Evolutionary conservation across 2,888 invertebrate species (phyloP), one percentile per base, ranked within the genome.

Genomic region (Monopis laevigella): DNA sequence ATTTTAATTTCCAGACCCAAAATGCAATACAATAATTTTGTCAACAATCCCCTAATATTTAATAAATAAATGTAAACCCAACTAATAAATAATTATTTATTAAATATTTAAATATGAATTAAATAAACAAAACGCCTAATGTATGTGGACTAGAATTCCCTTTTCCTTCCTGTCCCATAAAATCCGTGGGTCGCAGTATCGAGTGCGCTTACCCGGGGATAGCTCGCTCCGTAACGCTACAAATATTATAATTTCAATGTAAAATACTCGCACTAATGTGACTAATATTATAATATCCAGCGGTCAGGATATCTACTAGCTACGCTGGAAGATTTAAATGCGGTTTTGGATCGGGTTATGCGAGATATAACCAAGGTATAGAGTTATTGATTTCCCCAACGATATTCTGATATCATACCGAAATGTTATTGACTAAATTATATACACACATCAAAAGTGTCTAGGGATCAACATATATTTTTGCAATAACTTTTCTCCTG

Each of bases 161-260:
- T 67, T 77, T 74, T 75, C 75, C 77, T 78, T 77, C 75, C 75
- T 75, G 75, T 75, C 75, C 58, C 75, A 78, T 77, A 78, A 78
- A 75, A 78, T 70, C 62, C 59, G 63, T 58, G 61, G 66, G 59
- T 52, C 53, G 53, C 59, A 53, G 65, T 70, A 62, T 71, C 72
- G 61, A 65, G n/a, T n/a, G n/a, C n/a, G n/a, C n/a, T n/a, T 65
- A 72, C 68, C 66, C 73, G 62, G 58, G 66, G 66, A 63, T 65
- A 59, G 27, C 16, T 8, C 59, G 61, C 63, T 69, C 71, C 62
- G 65, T 73, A 75, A 73, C 72, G 74, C 66, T 67, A 67, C 69
- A 68, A 63, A 77, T 78, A 77, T 75, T 77, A 78, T 80, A 74
- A 77, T 77, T 75, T 64, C 58, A 58, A 58, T 59, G 63, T 72